Evolutionary conservation across 2,888 invertebrate species (phyloP), one percentile per base, ranked within the genome.

Genomic region (Tetanocera ferruginea): DNA sequence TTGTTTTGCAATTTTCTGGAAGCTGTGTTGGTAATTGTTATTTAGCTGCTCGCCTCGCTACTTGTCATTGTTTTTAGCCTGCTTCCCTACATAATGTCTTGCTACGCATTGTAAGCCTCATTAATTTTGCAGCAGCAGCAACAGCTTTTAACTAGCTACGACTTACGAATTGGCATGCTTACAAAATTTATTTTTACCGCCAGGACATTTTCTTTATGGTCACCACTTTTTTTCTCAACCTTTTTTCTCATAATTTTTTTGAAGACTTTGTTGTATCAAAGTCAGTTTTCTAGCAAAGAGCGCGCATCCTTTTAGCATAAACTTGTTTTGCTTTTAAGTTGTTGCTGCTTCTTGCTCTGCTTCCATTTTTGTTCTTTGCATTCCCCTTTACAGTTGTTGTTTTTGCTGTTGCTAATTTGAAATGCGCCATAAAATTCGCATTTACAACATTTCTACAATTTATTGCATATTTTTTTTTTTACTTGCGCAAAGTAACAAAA

Each of bases 401-500:
- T 64, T 5, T 28, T 49, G 5, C 19, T 23, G 34, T 8, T 64
- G 62, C 73, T 62, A 64, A 74, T 64, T 51, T 64, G 17, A 62
- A 74, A 62, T 64, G 51, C 62, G 62, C 62, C 49, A 74, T 64
- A 74, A 74, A 74, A 62, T n/a, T 74, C 73, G 28, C 73, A 64
- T 74, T 74, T 62, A 28, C 73, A 49, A 64, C 73, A 74, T 74
- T 62, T 49, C n/a, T 60, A 43, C 31, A 31, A 74, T 74, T 74
- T 74, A 74, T 74, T 49, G 64, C 64, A 37, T 19, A 70, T 5
- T 70, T 52, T 70, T 52, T 14, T 69, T 55, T 34, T 69, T n/a
- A n/a, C n/a, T n/a, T 34, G 31, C 19, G 57, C 37, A 49, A 69
- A 69, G 69, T 69, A n/a, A 28, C 49, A 55, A 55, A 71, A 55